These are phyloP conservation scores for Marronus borbonicus DNA, from an alignment of 2,888 invertebrate species.

Conservation along the genomic window DNA sequence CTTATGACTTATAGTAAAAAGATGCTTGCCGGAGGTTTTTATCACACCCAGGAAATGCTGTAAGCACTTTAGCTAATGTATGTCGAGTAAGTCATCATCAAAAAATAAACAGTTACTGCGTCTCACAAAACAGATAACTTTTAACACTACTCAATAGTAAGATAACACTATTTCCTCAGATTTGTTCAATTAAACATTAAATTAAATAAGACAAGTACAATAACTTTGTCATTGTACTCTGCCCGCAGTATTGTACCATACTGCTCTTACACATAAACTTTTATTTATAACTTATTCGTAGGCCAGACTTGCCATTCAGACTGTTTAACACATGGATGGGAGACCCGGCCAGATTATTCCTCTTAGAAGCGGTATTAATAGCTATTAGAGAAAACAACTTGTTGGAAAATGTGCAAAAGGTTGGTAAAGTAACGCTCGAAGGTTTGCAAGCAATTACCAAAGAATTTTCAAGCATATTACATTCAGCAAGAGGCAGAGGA, in stretches of 20 bases:
- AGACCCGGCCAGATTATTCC: slow-evolving; percentile 92
- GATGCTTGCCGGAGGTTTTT: slow-evolving; percentile 96
- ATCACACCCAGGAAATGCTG: slow-evolving; percentile 82
- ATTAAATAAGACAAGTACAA: no score
- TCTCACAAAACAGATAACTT: no score
- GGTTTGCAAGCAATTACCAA: slow-evolving; percentile 78
- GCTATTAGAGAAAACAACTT: slow-evolving; percentile 88
- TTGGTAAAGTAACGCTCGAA: slow-evolving; percentile 78
- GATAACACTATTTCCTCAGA: no score
- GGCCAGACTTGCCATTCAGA: slow-evolving; percentile 86
- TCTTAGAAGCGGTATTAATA: slow-evolving; percentile 87
- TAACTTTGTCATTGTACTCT: no score
- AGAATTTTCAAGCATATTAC: slow-evolving; percentile 80
- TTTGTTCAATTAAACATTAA: no score
- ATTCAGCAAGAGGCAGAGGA: slow-evolving; percentile 89
- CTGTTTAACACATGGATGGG: slow-evolving; percentile 99
- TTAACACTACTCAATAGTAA: no score
- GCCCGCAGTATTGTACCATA: no score
- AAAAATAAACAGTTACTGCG: no score
- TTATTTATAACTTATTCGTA: slow-evolving; percentile 64
- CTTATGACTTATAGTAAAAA: slow-evolving; percentile 98
- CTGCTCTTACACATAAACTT: no score
- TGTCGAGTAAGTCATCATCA: no score
- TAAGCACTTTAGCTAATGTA: neutral
- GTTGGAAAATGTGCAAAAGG: slow-evolving; percentile 79